Conservation (phyloP, 2,888 invertebrate genomes). For the Leucoptera coffeella region DNA sequence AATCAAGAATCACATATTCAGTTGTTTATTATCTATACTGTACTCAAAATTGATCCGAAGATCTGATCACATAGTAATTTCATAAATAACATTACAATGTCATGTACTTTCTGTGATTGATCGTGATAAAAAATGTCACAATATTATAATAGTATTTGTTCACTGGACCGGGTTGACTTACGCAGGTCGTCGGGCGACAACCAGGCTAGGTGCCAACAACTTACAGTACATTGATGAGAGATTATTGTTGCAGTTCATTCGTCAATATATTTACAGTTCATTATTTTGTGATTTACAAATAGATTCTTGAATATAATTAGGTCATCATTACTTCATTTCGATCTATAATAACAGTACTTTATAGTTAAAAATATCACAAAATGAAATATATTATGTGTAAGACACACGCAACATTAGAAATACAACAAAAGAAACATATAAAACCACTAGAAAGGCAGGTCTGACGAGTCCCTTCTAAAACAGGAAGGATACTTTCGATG, state of each 20-base stretch:
- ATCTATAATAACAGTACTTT: constrained; percentile 54
- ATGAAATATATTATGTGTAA: constrained; percentile 56
- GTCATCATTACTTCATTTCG: constrained; percentile 51
- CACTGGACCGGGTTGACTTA: constrained; percentile 50
- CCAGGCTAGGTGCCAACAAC: constrained; percentile 14
- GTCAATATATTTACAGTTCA: constrained; percentile 54
- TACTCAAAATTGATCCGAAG: constrained; percentile 69
- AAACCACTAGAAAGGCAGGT: constrained; percentile 53
- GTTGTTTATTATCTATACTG: constrained; percentile 69
- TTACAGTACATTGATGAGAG: constrained; percentile 43
- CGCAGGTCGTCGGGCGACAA: constrained; percentile 42
- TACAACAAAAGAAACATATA: constrained; percentile 50
- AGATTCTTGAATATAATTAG: constrained; percentile 55
- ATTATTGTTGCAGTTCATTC: constrained; percentile 52
- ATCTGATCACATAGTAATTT: constrained; percentile 69
- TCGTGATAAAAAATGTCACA: constrained; percentile 50
- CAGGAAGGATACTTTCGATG: constrained; percentile 57
- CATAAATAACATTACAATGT: constrained; percentile 57
- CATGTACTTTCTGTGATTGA: constrained; percentile 52
- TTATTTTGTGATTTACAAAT: constrained; percentile 54
- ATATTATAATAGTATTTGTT: constrained; percentile 53
- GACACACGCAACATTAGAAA: constrained; percentile 55
- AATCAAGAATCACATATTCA: constrained; percentile 57
- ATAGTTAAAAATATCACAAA: constrained; percentile 57
- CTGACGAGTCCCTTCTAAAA: constrained; percentile 50